These are phyloP conservation scores for Ellobium chinense DNA, from an alignment of 2,888 invertebrate genomes.

Conservation along the genomic window DNA sequence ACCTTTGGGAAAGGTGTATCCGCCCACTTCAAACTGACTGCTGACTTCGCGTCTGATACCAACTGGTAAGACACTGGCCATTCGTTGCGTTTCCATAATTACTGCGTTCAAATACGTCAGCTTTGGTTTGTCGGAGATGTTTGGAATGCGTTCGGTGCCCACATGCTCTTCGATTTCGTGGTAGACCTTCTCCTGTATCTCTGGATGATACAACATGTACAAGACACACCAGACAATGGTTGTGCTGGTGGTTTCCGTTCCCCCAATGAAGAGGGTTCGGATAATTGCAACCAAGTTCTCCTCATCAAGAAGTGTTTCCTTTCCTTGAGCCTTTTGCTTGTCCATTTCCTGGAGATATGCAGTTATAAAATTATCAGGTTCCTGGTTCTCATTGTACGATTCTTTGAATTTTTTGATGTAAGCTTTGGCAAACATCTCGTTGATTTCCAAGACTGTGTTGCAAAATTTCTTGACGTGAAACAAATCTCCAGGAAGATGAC, in stretches of 20 bases:
- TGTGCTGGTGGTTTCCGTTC: constrained; percentile 87
- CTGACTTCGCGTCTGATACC: constrained; percentile 50
- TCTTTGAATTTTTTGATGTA: constrained; percentile 46
- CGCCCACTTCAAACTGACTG: constrained; percentile 59
- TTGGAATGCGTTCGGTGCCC: constrained; percentile 58
- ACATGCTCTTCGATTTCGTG: constrained; percentile 70
- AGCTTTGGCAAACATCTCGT: constrained; percentile 29
- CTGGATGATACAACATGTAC: constrained; percentile 87
- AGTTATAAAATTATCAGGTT: constrained; percentile 56
- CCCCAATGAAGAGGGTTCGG: constrained; percentile 24
- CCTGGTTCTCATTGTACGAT: constrained; percentile 39
- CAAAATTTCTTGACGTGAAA: constrained; percentile 43
- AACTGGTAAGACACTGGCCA: constrained; percentile 59
- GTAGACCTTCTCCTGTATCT: constrained; percentile 76
- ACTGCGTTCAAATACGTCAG: constrained; percentile 67
- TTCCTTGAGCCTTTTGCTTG: neutral
- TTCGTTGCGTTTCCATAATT: constrained; percentile 64
- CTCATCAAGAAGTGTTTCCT: neutral
- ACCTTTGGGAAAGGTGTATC: constrained; percentile 69
- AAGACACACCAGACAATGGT: constrained; percentile 91
- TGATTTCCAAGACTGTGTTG: constrained; percentile 11
- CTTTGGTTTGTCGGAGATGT: constrained; percentile 52
- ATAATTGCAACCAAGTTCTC: constrained; percentile 28
- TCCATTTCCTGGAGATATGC: constrained; percentile 51
- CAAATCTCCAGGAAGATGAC: constrained; percentile 54